Base-by-base conservation (phyloP, 2,113 vertebrate species). In the Nothocercus julius region DNA sequence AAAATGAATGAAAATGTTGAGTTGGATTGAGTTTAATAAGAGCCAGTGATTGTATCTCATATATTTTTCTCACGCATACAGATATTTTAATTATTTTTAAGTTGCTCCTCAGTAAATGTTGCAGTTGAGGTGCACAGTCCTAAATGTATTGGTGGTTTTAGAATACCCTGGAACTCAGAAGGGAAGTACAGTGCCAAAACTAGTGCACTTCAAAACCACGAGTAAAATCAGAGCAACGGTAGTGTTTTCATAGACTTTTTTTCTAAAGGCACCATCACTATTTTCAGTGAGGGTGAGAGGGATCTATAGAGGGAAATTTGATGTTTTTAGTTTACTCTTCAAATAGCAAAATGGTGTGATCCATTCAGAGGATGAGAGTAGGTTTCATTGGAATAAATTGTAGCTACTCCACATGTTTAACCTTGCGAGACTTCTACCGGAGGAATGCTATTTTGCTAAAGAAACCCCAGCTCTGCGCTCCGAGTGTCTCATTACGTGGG, bases 321-420 rank as follows among this genome's bases (percentile, higher is more conserved):
- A 53, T 96, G 62, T 0, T 59, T 91, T 94, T n/a, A 58, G 85
- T 67, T 91, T 80, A 45, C 12, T 36, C 47, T 66, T n/a, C 36
- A 77, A 73, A 77, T 5, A 44, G 62, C 82, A 95, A 81, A 80
- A 69, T 66, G 49, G 73, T 80, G 38, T 14, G 59, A 85, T 87
- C 85, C 24, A 40, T 73, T 91, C 72, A 69, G 63, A 92, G 70
- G 89, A 87, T 49, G 42, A 9, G 75, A 27, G 51, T 58, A 69
- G 90, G 36, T 81, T 89, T 70, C 62, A 61, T 92, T 92, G 7
- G 4, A 80, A 30, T 86, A 54, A 86, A 69, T 67, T 51, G 42
- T 18, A 74, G 54, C 90, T 93, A 69, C 47, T 96, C 42, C 69
- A 9, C 45, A 20, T 75, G 74, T 24, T 92, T 96, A 88, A 85